A percentile compares a stretch with the other conserved stretches of the same genome.
Evolutionary conservation across 2,797 vertebrate species (phyloP).

Genomic region (Anolis apletophallus): DNA sequence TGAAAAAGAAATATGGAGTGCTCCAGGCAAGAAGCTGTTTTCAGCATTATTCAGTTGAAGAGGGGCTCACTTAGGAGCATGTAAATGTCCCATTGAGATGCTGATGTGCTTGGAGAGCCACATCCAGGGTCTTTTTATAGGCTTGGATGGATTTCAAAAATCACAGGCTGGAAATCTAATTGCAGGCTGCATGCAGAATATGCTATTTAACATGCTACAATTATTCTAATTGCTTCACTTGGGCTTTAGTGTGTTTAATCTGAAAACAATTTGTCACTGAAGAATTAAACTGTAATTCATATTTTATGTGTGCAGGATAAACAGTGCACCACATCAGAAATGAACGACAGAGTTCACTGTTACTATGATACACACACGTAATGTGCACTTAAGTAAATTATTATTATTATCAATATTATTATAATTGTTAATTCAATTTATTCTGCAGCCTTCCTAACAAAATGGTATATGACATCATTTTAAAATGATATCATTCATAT

Average conservation of each 20-base stretch:
- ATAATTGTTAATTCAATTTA: background rate
- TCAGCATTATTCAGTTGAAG: background rate
- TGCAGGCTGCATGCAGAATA: conserved; percentile 79
- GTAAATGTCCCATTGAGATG: background rate
- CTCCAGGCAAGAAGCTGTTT: background rate
- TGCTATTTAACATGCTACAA: conserved; percentile 82
- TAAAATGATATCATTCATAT: background rate
- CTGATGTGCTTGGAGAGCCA: background rate
- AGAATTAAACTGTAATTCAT: conserved; percentile 79
- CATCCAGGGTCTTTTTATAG: conserved; percentile 72
- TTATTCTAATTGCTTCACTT: conserved; percentile 85
- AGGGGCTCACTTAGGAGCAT: background rate
- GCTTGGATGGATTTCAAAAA: conserved; percentile 82
- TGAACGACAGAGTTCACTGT: conserved; percentile 39
- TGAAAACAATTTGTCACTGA: conserved; percentile 81
- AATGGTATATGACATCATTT: background rate
- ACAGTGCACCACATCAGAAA: conserved; percentile 70
- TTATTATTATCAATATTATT: background rate
- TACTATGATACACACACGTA: background rate
- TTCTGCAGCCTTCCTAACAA: background rate
- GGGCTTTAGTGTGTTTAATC: conserved; percentile 81
- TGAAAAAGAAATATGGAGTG: conserved; percentile 29
- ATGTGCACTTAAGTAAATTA: conserved; percentile 9
- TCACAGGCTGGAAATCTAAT: conserved; percentile 79
- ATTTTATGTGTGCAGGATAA: conserved; percentile 74